phyloP scores from a whole-genome alignment of 2,888 invertebrate genomes.

The Calameuta pallipes region DNA sequence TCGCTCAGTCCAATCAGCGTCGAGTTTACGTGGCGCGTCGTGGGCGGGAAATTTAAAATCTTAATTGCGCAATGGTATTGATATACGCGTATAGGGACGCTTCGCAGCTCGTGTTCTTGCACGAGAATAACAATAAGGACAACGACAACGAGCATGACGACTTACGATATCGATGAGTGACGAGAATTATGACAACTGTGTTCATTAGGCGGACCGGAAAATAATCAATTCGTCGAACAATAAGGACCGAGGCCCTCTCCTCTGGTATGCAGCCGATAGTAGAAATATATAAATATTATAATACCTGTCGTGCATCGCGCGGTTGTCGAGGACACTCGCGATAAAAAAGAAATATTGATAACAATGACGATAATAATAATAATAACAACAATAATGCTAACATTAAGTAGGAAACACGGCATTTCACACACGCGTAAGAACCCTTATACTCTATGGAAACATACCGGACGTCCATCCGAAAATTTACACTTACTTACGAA shows the following conservation, averaged over 20 bases:
- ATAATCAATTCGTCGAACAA: background rate
- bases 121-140: background rate
- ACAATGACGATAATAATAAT: background rate
- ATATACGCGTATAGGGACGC: background rate
- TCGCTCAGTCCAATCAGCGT: background rate
- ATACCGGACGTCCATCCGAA: background rate
- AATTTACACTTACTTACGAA: constrained; percentile 7
- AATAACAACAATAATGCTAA: background rate
- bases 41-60: background rate
- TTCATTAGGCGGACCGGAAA: background rate
- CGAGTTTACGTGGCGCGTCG: background rate
- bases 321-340: background rate
- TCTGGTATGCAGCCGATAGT: background rate
- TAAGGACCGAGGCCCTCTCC: background rate
- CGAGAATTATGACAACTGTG: background rate
- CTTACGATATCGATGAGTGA: background rate
- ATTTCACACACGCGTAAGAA: background rate
- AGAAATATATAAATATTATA: background rate
- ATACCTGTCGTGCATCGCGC: background rate
- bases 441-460: background rate
- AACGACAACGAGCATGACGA: background rate
- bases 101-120: background rate
- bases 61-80: background rate
- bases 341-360: background rate
- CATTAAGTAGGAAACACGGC: background rate